phyloP scores from a whole-genome alignment of 2,888 invertebrate species.

The Lasioglossum morio region DNA sequence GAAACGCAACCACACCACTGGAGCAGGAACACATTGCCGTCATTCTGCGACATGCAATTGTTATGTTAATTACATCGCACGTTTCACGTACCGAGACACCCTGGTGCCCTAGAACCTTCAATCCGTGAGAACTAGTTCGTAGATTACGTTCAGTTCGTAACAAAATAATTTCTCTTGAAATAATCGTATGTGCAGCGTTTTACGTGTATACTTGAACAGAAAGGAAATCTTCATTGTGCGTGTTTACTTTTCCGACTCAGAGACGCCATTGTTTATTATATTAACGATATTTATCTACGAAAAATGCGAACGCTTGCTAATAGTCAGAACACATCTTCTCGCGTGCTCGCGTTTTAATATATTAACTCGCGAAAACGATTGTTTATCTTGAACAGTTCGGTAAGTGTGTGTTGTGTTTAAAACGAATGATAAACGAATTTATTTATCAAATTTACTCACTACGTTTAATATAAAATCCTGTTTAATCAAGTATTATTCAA shows the following conservation, averaged over 20 bases:
- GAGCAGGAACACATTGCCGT: constrained; percentile 47
- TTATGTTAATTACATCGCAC: constrained; percentile 57
- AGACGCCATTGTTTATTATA: not conserved
- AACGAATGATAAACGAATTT: not conserved
- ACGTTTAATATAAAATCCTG: no score
- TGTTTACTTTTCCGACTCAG: not conserved
- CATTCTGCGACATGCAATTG: constrained; percentile 54
- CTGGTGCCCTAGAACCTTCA: constrained; percentile 57
- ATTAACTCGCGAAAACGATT: not conserved
- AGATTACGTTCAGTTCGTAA: constrained; percentile 33
- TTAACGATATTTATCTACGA: not conserved
- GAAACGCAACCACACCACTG: constrained; percentile 40
- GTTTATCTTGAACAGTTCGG: not conserved
- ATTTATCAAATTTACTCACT: not conserved
- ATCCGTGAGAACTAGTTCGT: constrained; percentile 52
- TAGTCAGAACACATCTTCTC: not conserved
- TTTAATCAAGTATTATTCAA: not conserved
- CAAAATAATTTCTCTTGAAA: constrained; percentile 35
- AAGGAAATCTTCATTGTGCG: not conserved
- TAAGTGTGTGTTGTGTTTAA: not conserved
- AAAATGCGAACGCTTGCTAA: not conserved
- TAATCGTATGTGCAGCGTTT: constrained; percentile 6
- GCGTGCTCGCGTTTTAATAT: not conserved
- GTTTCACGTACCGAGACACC: constrained; percentile 58
- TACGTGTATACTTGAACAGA: not conserved